Percentiles rank a stretch among this genome's conserved stretches.
Conservation (phyloP, 2,888 invertebrate genomes). For the Drosophila quinaria region DNA sequence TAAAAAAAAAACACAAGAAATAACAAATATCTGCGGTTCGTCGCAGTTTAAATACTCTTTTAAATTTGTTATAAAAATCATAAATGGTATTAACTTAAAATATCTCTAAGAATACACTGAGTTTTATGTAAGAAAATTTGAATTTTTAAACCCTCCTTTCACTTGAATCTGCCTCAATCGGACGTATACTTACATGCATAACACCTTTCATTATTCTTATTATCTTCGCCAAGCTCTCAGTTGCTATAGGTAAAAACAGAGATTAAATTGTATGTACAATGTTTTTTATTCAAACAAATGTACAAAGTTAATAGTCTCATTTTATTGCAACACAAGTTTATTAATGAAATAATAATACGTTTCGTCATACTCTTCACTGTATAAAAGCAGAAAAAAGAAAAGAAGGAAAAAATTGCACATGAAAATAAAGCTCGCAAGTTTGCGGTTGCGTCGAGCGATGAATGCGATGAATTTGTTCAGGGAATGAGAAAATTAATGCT, state of each 20-base stretch:
- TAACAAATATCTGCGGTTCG: background rate
- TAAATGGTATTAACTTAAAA: background rate
- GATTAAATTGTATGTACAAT: too few relatives aligned
- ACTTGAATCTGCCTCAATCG: background rate
- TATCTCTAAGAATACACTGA: background rate
- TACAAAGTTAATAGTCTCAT: background rate
- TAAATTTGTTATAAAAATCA: background rate
- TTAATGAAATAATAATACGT: background rate
- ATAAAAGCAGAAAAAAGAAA: background rate
- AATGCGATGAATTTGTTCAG: background rate
- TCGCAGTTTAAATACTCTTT: conserved; percentile 10
- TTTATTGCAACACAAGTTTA: background rate
- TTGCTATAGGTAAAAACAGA: background rate
- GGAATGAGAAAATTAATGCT: conserved; percentile 24
- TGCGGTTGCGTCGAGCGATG: conserved; percentile 7
- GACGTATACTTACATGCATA: background rate
- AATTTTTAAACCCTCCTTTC: background rate
- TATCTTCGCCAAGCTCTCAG: background rate
- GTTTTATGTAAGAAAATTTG: background rate
- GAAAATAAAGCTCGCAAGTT: conserved; percentile 11
- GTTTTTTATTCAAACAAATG: background rate
- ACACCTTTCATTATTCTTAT: too few relatives aligned
- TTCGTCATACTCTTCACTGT: background rate
- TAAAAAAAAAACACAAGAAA: conserved; percentile 23
- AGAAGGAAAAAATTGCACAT: conserved; percentile 2